Base-by-base conservation (phyloP, 2,113 vertebrate species). In the Crypturellus undulatus region DNA sequence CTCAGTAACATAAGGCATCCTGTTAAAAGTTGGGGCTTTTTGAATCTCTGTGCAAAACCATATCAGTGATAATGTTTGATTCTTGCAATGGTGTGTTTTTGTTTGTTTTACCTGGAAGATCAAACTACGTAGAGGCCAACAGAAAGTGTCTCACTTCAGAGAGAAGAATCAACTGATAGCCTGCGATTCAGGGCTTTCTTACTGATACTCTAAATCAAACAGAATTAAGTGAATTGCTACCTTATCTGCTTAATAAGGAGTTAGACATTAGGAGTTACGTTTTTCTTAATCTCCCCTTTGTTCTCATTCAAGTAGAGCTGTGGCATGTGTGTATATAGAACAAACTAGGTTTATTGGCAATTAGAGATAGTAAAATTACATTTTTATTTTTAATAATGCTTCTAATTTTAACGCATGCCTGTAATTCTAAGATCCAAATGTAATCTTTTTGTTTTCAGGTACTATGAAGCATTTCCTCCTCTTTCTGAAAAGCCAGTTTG, bases 401-500 rank as follows among this genome's bases (percentile, higher is more conserved):
- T 68, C 19, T 84, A 47, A 34, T 76, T 43, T 58, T 63, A 75
- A 28, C 24, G 24, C 40, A 63, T 52, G 10, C 21, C 30, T 83
- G 63, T 77, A 85, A 60, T 63, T 88, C 60, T 73, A 0, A 0
- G 0, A 58, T 70, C 47, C 8, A 6, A 68, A 64, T 52, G n/a
- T 59, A 51, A 36, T 30, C 34, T 26, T 47, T 78, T 89, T 92
- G 6, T 26, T 78, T 96, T 56, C 95, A 99, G 99, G 99, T 99
- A 99, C 97, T 99, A 99, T 92, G 99, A 99, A 98, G 99, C 99
- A 36, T 99, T 99, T 97, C 99, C 99, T 96, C 99, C 99, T 91
- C 98, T 99, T 93, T 99, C 99, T 71, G 99, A 99, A 96, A 99
- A 99, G 95, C 97, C 99, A 69, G 99, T 99, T 97, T 99, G 99